A percentile compares a stretch with the other conserved stretches of the same genome.
Conservation (phyloP, 2,113 vertebrate species). For the Malaclemys terrapin region DNA sequence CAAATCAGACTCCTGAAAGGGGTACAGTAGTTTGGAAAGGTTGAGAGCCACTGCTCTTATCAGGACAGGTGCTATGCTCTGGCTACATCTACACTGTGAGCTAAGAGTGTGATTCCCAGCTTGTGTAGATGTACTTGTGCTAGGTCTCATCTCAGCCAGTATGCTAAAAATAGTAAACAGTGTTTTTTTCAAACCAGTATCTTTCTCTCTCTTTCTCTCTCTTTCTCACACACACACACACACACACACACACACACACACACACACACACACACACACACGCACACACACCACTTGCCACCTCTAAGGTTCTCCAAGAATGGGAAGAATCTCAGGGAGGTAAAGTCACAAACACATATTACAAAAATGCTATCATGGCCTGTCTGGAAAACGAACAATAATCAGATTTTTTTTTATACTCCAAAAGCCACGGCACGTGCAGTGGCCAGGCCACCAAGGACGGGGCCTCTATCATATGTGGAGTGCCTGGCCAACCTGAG, state of each 20-base stretch:
- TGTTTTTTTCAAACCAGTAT: not conserved
- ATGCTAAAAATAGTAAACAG: not conserved
- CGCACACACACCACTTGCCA: not conserved
- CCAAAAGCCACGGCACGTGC: not conserved
- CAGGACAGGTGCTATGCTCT: not conserved
- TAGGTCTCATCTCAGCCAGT: not conserved
- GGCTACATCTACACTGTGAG: not conserved
- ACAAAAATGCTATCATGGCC: not conserved
- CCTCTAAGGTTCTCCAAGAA: not conserved
- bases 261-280: not conserved
- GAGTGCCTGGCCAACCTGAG: not conserved
- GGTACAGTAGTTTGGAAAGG: too few species aligned
- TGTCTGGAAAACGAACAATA: not conserved
- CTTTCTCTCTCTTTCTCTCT: too few species aligned
- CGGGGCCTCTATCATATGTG: not conserved
- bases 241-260: not conserved
- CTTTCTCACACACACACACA: too few species aligned
- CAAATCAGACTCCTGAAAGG: too few species aligned
- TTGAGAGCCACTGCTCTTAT: not conserved
- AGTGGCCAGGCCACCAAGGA: not conserved
- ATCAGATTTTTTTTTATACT: not conserved
- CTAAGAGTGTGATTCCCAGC: not conserved
- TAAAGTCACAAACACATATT: not conserved
- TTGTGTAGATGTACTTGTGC: not conserved
- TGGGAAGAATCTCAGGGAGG: not conserved